A percentile compares a stretch with the other conserved stretches of the same genome.
phyloP scores from a whole-genome alignment of 2,888 invertebrate species.

The Griposia aprilina region DNA sequence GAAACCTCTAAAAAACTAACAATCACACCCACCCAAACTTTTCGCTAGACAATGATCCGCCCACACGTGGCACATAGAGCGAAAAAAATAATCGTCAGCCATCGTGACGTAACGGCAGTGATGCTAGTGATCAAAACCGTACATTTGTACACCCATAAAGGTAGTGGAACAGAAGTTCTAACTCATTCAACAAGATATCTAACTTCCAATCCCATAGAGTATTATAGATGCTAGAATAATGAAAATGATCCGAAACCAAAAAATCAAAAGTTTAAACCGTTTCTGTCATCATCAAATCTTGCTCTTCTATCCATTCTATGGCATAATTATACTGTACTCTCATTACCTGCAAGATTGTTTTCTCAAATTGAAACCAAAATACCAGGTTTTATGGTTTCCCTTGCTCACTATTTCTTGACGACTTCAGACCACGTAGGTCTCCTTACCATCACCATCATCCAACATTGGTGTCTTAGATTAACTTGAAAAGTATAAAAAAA shows the following conservation, averaged over 20 bases:
- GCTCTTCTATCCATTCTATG: neutral
- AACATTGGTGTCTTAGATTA: too few relatives aligned
- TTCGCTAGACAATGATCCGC: slow-evolving; percentile 35
- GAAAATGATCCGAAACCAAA: neutral
- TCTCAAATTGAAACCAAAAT: neutral
- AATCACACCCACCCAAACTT: slow-evolving; percentile 20
- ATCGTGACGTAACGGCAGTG: slow-evolving; percentile 55
- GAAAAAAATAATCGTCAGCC: slow-evolving; percentile 42
- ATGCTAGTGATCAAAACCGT: slow-evolving; percentile 18
- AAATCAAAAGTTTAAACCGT: too few relatives aligned
- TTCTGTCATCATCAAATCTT: neutral
- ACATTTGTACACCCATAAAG: slow-evolving; percentile 11
- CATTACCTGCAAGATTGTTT: neutral
- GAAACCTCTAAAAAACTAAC: slow-evolving; percentile 10
- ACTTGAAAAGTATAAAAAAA: too few relatives aligned
- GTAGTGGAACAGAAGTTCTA: slow-evolving; percentile 29
- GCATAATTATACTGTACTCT: neutral
- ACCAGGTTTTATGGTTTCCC: too few relatives aligned
- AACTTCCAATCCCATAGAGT: neutral
- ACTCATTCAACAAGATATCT: neutral
- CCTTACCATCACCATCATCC: too few relatives aligned
- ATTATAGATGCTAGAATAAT: neutral
- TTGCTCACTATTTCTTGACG: too few relatives aligned
- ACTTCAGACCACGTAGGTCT: neutral
- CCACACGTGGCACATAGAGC: slow-evolving; percentile 31